Percentiles rank a stretch among this genome's conserved stretches.
Evolutionary conservation across 2,113 vertebrate genomes (phyloP).

Genomic region (Myxocyprinus asiaticus): DNA sequence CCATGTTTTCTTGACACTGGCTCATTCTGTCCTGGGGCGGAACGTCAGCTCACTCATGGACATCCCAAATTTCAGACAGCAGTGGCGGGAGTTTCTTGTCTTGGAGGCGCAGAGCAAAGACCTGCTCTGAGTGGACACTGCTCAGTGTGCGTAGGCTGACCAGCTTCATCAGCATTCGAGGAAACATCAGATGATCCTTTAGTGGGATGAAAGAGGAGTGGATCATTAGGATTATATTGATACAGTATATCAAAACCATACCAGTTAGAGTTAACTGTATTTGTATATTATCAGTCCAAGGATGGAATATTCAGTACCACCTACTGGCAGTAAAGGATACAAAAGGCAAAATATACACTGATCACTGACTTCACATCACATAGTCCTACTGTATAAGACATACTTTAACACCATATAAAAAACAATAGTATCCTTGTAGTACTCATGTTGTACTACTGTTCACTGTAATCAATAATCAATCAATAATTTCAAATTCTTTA

Average conservation of each 20-base stretch:
- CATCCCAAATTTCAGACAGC: slow-evolving; percentile 97
- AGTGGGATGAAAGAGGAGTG: neutral
- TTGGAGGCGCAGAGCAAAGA: slow-evolving; percentile 94
- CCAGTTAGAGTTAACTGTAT: too few species aligned
- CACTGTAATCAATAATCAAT: too few species aligned
- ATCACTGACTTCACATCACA: neutral
- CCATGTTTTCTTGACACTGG: neutral
- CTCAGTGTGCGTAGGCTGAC: slow-evolving; percentile 95
- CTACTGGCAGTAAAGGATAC: neutral
- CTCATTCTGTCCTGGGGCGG: slow-evolving; percentile 27
- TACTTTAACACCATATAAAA: neutral
- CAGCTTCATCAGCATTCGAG: slow-evolving; percentile 98
- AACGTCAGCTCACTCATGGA: slow-evolving; percentile 83
- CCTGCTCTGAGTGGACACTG: slow-evolving; percentile 96
- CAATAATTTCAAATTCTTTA: neutral
- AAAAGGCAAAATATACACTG: neutral
- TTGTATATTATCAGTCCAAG: too few species aligned
- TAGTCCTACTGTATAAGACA: too few species aligned
- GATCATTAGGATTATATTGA: neutral
- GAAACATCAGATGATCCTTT: slow-evolving; percentile 96
- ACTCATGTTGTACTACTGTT: too few species aligned
- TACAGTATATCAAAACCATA: too few species aligned
- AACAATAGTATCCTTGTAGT: neutral
- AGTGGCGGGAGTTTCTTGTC: slow-evolving; percentile 96
- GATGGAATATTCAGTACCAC: slow-evolving; percentile 6